Evolutionary conservation across 2,797 vertebrate genomes (phyloP).

Genomic region (Sarcoramphus papa): DNA sequence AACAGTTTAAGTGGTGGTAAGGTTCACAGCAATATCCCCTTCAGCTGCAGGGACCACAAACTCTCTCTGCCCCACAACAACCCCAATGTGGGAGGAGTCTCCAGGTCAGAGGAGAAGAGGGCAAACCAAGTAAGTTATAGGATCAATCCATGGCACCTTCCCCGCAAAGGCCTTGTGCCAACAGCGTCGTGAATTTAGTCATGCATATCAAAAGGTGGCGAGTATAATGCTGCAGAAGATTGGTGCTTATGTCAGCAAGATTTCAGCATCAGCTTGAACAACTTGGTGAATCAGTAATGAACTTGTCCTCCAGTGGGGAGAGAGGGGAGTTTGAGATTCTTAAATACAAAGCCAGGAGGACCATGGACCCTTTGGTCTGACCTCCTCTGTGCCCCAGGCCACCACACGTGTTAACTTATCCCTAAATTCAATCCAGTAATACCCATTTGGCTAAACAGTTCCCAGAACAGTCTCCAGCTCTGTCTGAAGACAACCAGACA

Average conservation of each 20-base stretch:
- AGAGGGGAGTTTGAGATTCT: neutral
- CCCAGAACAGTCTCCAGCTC: neutral
- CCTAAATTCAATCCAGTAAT: neutral
- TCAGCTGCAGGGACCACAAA: neutral
- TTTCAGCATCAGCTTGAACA: neutral
- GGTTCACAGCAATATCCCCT: neutral
- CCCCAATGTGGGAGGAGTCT: rapidly evolving
- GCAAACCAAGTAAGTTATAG: neutral
- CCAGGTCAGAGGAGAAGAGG: neutral
- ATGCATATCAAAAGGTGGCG: neutral
- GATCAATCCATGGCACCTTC: neutral
- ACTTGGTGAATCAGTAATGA: neutral
- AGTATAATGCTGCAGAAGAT: neutral
- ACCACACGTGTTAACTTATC: neutral
- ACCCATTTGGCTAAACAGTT: neutral
- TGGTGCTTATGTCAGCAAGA: neutral
- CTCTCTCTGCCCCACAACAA: neutral
- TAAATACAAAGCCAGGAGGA: neutral
- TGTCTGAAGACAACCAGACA: neutral
- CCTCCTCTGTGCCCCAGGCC: neutral
- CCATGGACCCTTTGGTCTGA: neutral
- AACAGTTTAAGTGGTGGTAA: neutral
- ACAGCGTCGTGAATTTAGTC: neutral
- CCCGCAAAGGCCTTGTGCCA: neutral
- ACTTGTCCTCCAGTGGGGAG: neutral